Evolutionary conservation across 2,888 invertebrate species (phyloP).

Genomic region (Oligia latruncula): DNA sequence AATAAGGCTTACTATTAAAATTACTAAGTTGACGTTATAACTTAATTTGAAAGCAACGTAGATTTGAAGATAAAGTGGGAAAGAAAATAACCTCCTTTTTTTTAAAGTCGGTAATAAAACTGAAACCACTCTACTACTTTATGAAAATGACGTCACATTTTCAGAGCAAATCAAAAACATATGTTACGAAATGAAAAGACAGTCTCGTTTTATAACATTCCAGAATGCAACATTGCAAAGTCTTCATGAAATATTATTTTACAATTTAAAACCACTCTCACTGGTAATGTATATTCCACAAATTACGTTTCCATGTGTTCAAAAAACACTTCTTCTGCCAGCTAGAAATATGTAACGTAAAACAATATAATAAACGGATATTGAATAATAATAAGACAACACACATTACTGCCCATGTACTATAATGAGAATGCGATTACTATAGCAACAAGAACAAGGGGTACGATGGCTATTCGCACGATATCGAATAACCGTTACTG

Average conservation of each 20-base stretch:
- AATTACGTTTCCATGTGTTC: not conserved
- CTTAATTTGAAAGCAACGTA: constrained; percentile 33
- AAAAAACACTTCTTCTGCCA: not conserved
- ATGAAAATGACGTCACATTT: constrained; percentile 41
- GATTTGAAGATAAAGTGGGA: constrained; percentile 24
- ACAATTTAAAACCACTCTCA: constrained; percentile 11
- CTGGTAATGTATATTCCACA: not conserved
- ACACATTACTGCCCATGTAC: constrained; percentile 4
- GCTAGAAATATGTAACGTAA: not conserved
- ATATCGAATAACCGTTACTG: constrained; percentile 68
- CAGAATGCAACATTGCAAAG: constrained; percentile 9
- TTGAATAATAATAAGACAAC: constrained; percentile 12
- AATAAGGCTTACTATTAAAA: constrained; percentile 32
- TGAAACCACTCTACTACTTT: constrained; percentile 15
- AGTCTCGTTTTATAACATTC: constrained; percentile 15
- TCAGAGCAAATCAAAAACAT: constrained; percentile 33
- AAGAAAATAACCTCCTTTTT: not conserved
- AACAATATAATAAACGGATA: not conserved
- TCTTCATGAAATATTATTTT: constrained; percentile 18
- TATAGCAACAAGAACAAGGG: constrained; percentile 46
- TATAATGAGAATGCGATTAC: constrained; percentile 46
- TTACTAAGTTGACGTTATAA: constrained; percentile 27
- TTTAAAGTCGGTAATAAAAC: not conserved
- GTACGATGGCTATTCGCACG: constrained; percentile 59
- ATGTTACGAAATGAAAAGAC: constrained; percentile 14